phyloP scores from a whole-genome alignment of 2,888 invertebrate genomes.

The Ceratothoa steindachneri region DNA sequence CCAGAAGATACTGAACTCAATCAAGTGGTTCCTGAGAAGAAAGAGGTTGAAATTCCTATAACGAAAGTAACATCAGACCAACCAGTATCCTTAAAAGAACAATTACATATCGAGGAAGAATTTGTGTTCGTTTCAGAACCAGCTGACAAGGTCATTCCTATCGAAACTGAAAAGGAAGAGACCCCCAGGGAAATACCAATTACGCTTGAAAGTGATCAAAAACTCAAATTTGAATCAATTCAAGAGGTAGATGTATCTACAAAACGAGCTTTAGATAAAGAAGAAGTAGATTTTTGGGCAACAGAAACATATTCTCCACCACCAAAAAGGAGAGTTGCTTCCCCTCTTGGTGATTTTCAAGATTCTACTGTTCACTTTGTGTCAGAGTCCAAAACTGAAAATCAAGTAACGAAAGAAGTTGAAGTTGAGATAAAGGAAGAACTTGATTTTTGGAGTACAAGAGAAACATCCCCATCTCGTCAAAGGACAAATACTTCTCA shows the following conservation, averaged over 20 bases:
- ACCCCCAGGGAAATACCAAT: not conserved
- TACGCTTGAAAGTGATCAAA: not conserved
- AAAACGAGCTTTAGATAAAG: not conserved
- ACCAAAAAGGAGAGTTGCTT: not conserved
- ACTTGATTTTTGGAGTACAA: no score
- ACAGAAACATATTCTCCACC: conserved; percentile 19
- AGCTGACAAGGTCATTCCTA: not conserved
- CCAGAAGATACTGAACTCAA: conserved; percentile 8
- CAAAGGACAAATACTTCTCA: no score
- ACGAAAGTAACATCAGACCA: not conserved
- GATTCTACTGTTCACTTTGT: no score
- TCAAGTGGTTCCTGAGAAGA: conserved; percentile 12
- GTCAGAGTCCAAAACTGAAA: no score
- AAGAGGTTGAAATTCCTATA: not conserved
- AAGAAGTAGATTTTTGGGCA: conserved; percentile 21
- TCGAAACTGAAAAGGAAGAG: not conserved
- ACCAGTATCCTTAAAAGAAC: not conserved
- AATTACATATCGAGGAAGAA: not conserved
- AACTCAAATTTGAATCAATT: not conserved
- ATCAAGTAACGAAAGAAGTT: no score
- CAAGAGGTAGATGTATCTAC: not conserved
- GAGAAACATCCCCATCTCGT: no score
- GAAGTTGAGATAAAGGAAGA: no score
- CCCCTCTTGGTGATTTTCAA: not conserved
- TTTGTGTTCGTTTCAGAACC: not conserved